Conservation (phyloP, 2,888 invertebrate genomes). For the Drosophila acutilabella region DNA sequence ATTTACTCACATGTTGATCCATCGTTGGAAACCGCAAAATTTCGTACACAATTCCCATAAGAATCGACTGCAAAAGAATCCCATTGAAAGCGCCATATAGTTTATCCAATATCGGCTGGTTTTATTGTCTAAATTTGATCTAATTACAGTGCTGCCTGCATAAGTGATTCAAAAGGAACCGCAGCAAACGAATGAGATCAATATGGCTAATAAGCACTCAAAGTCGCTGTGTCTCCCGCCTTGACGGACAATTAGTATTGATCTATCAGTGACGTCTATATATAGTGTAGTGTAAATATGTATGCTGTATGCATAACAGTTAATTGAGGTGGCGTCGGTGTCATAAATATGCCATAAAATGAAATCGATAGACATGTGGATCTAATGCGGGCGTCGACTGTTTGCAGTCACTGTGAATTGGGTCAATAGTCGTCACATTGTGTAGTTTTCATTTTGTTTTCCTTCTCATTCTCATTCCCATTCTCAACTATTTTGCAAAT, state of each 20-base stretch:
- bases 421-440: conserved; percentile 41
- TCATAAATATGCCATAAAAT: conserved; percentile 54
- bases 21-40: conserved; percentile 54
- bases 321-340: conserved; percentile 54
- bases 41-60: conserved; percentile 63
- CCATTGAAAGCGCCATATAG: background rate
- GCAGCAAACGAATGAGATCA: conserved; percentile 25
- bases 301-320: conserved; percentile 40
- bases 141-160: conserved; percentile 7
- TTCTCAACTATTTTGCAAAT: conserved; percentile 60
- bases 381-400: conserved; percentile 57
- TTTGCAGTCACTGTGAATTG: conserved; percentile 35
- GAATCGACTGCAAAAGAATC: conserved; percentile 26
- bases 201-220: conserved; percentile 42
- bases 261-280: conserved; percentile 35
- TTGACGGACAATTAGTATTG: conserved; percentile 59
- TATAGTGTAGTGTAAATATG: conserved; percentile 1
- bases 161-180: conserved; percentile 38
- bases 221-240: conserved; percentile 23
- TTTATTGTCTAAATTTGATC: conserved; percentile 9
- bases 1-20: conserved; percentile 49
- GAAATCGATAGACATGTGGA: conserved; percentile 29
- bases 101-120: conserved; percentile 1
- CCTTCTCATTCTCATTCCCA: conserved; percentile 9
- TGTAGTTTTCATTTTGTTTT: background rate